Conservation (phyloP, 2,888 invertebrate species). For the Mesorhabditis sp. region DNA sequence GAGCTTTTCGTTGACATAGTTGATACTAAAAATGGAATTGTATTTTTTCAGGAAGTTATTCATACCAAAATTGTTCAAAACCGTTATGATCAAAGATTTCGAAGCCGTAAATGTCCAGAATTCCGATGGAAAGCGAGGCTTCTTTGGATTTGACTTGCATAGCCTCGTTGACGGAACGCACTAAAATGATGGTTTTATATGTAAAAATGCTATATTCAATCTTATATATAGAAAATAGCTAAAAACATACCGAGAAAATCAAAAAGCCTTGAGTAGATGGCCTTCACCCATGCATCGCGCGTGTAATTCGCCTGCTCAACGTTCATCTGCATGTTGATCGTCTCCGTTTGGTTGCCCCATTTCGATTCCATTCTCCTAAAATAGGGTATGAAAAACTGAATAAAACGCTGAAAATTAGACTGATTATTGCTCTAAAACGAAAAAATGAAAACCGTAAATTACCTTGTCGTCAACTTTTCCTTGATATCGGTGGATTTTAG, state of each 20-base stretch:
- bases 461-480: slow-evolving; percentile 67
- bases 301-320: slow-evolving; percentile 69
- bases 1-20: slow-evolving; percentile 72
- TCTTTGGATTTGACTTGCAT: slow-evolving; percentile 61
- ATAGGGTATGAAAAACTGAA: slow-evolving; percentile 13
- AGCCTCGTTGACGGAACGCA: slow-evolving; percentile 66
- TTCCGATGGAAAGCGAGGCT: slow-evolving; percentile 64
- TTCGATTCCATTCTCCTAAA: slow-evolving; percentile 58
- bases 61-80: slow-evolving; percentile 68
- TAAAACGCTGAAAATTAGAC: slow-evolving; percentile 24
- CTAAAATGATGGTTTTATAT: slow-evolving; percentile 57
- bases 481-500: slow-evolving; percentile 65
- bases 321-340: slow-evolving; percentile 69
- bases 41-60: neutral
- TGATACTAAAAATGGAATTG: slow-evolving; percentile 64
- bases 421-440: too few relatives aligned
- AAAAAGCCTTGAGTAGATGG: slow-evolving; percentile 68
- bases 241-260: slow-evolving; percentile 65
- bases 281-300: slow-evolving; percentile 69
- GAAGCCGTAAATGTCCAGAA: slow-evolving; percentile 73
- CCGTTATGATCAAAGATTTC: slow-evolving; percentile 72
- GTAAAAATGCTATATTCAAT: neutral
- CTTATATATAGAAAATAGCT: neutral
- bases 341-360: slow-evolving; percentile 70
- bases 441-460: neutral